Conservation (phyloP, 2,888 invertebrate species). For the Lasioglossum zephyrum region DNA sequence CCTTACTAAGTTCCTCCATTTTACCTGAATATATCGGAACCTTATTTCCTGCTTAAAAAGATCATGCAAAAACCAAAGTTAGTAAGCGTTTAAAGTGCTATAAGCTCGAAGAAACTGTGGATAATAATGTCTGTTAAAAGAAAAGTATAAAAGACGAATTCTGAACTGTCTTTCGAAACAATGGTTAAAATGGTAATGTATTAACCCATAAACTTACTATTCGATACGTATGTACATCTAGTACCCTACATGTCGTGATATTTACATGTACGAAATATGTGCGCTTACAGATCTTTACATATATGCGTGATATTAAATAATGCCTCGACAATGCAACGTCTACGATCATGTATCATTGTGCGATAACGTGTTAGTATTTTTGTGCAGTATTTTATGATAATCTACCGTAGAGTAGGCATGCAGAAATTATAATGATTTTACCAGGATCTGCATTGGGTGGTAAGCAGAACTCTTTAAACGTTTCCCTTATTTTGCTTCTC, state of each 20-base stretch:
- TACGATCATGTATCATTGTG: conserved; percentile 6
- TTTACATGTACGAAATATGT: conserved; percentile 15
- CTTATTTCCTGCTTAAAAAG: conserved; percentile 81
- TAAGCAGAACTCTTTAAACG: conserved; percentile 95
- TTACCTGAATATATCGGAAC: conserved; percentile 83
- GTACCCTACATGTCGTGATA: not conserved
- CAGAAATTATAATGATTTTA: conserved; percentile 70
- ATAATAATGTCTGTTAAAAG: conserved; percentile 50
- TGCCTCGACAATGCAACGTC: conserved; percentile 11
- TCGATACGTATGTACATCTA: conserved; percentile 5
- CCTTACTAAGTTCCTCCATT: conserved; percentile 83
- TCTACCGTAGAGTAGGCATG: conserved; percentile 38
- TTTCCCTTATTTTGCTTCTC: conserved; percentile 93
- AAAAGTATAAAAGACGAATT: conserved; percentile 13
- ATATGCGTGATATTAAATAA: conserved; percentile 22
- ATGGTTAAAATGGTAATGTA: conserved; percentile 32
- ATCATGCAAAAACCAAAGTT: conserved; percentile 79
- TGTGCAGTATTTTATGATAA: conserved; percentile 17
- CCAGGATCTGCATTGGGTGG: conserved; percentile 86
- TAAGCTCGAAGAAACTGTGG: conserved; percentile 62
- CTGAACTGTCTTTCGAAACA: conserved; percentile 1
- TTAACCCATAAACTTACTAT: conserved; percentile 8
- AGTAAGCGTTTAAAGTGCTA: conserved; percentile 76
- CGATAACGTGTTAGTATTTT: conserved; percentile 20
- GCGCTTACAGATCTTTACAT: conserved; percentile 35